These are phyloP conservation scores for Ailuropoda melanoleuca DNA, from an alignment of 2,113 vertebrate species.

Conservation along the genomic window DNA sequence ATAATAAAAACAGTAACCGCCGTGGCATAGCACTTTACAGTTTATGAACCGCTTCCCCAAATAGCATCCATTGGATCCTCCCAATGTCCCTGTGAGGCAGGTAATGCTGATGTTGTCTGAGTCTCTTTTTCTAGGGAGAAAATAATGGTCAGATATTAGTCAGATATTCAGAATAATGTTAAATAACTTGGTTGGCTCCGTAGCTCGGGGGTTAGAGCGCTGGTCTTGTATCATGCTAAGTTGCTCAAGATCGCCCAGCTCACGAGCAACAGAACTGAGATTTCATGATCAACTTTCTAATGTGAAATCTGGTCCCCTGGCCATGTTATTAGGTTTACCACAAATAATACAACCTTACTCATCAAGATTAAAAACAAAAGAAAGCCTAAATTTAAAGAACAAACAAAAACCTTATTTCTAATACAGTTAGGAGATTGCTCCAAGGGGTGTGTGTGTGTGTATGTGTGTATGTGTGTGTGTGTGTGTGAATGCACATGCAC, in stretches of 20 bases:
- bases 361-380: constrained; percentile 16
- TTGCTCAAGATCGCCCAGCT: constrained; percentile 1
- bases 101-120: neutral
- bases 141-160: neutral
- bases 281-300: constrained; percentile 23
- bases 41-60: neutral
- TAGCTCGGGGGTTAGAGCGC: neutral
- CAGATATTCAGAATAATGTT: neutral
- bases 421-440: neutral
- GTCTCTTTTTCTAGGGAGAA: neutral
- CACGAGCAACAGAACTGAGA: neutral
- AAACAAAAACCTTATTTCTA: neutral
- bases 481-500: neutral
- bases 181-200: neutral
- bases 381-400: constrained; percentile 15
- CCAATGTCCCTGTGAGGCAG: neutral
- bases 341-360: neutral
- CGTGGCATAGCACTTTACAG: neutral
- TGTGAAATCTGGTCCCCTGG: neutral
- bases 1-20: neutral
- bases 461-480: neutral
- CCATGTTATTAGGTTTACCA: neutral
- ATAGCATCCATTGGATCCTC: neutral
- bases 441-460: neutral
- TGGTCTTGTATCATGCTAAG: neutral